Conservation (phyloP, 2,113 vertebrate genomes). For the Anoplopoma fimbria region DNA sequence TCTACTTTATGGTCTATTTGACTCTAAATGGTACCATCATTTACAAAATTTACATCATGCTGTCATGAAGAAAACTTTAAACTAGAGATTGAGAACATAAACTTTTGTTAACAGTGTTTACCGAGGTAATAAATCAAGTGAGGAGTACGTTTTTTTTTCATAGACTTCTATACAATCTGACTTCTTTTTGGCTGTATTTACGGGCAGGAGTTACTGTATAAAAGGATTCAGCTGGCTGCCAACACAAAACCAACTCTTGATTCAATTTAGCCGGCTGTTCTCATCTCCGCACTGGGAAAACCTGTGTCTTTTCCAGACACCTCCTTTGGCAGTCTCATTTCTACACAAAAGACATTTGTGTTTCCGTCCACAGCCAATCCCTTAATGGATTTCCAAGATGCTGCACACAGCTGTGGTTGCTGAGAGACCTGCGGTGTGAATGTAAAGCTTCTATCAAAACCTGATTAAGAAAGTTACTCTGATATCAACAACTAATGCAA, state of each 20-base stretch:
- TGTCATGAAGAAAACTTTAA: too few species aligned
- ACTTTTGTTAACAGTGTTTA: background rate
- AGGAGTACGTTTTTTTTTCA: background rate
- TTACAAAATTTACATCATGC: too few species aligned
- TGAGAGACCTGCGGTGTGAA: conserved; percentile 1
- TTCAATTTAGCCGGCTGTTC: too few species aligned
- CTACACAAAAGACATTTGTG: background rate
- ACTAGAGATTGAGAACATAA: too few species aligned
- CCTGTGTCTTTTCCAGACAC: background rate
- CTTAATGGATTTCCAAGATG: conserved; percentile 19
- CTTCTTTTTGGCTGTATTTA: conserved; percentile 2
- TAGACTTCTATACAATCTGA: background rate
- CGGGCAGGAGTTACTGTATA: background rate
- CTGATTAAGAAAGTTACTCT: background rate
- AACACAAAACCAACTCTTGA: too few species aligned
- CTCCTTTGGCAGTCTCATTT: background rate
- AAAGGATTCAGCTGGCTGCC: background rate
- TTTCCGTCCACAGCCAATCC: background rate
- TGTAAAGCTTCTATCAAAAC: conserved; percentile 2
- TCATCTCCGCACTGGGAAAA: background rate
- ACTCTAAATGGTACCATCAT: too few species aligned
- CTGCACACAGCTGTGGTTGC: conserved; percentile 22
- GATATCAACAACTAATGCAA: background rate
- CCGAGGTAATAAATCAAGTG: too few species aligned
- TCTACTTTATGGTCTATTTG: too few species aligned